phyloP scores from a whole-genome alignment of 2,797 vertebrate species.

The Acanthiza pusilla region DNA sequence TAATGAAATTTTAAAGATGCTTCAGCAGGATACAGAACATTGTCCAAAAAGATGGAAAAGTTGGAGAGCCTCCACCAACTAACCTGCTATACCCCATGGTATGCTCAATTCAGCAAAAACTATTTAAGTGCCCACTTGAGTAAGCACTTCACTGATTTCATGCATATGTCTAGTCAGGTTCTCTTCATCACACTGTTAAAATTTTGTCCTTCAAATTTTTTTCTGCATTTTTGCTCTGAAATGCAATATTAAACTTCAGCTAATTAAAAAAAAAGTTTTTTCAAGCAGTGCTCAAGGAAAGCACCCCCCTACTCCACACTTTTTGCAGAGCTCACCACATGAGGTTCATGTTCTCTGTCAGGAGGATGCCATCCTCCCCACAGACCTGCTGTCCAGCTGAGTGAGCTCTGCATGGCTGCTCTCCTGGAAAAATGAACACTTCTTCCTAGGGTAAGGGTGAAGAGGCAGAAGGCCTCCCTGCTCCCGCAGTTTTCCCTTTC shows the following conservation, averaged over 20 bases:
- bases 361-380: neutral
- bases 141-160: neutral
- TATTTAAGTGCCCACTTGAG: neutral
- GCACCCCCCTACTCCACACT: fast-evolving
- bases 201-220: neutral
- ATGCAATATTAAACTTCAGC: neutral
- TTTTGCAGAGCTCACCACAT: neutral
- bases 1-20: slow-evolving; percentile 24
- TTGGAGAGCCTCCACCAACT: neutral
- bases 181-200: neutral
- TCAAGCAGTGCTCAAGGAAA: neutral
- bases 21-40: neutral
- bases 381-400: neutral
- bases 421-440: neutral
- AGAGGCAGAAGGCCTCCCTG: neutral
- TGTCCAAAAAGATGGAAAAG: neutral
- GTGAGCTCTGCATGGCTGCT: neutral
- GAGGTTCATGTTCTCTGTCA: neutral
- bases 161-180: neutral
- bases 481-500: neutral
- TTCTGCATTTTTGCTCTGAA: neutral
- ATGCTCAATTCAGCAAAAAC: neutral
- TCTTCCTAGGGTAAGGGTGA: neutral
- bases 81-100: neutral
- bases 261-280: neutral